Percentiles rank a stretch among this genome's conserved stretches.
Evolutionary conservation across 2,888 invertebrate genomes (phyloP).

Genomic region (Eupithecia pulchellata): DNA sequence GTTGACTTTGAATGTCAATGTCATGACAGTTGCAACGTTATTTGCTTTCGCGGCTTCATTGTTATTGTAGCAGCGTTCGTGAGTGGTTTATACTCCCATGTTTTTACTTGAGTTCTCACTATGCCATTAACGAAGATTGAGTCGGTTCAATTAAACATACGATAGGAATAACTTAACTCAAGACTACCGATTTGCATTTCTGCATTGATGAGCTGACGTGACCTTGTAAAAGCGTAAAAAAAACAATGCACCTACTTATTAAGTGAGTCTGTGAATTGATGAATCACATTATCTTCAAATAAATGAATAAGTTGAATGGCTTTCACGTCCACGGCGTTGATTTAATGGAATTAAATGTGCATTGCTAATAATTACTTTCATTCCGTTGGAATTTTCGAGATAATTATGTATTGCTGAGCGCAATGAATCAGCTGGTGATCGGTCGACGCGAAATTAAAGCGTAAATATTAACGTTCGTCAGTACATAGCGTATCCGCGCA

Average conservation of each 20-base stretch:
- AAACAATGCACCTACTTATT: neutral
- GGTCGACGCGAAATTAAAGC: slow-evolving; percentile 52
- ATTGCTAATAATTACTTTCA: slow-evolving; percentile 49
- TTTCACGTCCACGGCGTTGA: slow-evolving; percentile 17
- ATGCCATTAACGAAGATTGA: slow-evolving; percentile 46
- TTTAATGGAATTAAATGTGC: slow-evolving; percentile 31
- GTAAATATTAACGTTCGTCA: slow-evolving; percentile 48
- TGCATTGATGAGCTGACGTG: slow-evolving; percentile 22
- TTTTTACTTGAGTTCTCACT: slow-evolving; percentile 66
- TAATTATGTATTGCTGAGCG: slow-evolving; percentile 55
- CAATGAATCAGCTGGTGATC: slow-evolving; percentile 54
- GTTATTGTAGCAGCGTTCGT: slow-evolving; percentile 48
- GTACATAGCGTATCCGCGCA: slow-evolving; percentile 33
- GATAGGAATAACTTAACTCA: slow-evolving; percentile 25
- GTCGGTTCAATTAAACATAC: slow-evolving; percentile 29
- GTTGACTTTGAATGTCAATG: slow-evolving; percentile 24
- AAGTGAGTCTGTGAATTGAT: neutral
- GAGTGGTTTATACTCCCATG: slow-evolving; percentile 50
- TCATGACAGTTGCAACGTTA: slow-evolving; percentile 32
- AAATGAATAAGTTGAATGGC: slow-evolving; percentile 32
- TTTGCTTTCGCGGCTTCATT: slow-evolving; percentile 52
- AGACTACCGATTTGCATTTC: slow-evolving; percentile 39
- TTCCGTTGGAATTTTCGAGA: slow-evolving; percentile 48
- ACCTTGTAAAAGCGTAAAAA: slow-evolving; percentile 7
- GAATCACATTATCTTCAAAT: slow-evolving; percentile 36